A percentile compares a stretch with the other conserved stretches of the same genome.
Evolutionary conservation across 92 coral and sea anemone species (phyloP).

Genomic region (Siderastrea siderea): DNA sequence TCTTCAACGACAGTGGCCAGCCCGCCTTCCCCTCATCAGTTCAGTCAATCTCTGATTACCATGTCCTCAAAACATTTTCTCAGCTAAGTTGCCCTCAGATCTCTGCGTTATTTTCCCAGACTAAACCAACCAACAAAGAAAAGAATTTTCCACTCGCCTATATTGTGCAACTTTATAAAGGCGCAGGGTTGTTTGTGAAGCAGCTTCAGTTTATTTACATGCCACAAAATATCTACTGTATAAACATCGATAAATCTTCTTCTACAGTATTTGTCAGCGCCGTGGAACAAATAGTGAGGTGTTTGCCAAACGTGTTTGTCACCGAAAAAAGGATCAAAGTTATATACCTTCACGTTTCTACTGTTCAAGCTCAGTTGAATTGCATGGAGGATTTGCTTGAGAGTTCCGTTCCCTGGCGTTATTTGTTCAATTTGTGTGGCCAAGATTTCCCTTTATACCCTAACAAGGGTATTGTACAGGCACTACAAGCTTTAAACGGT

Average conservation of each 20-base stretch:
- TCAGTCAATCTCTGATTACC: constrained; percentile 5
- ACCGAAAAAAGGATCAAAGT: constrained; percentile 56
- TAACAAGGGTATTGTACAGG: constrained; percentile 32
- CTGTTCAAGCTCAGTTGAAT: constrained; percentile 65
- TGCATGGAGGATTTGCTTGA: constrained; percentile 73
- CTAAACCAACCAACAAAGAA: constrained; percentile 40
- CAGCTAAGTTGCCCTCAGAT: constrained; percentile 11
- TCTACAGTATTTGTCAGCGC: constrained; percentile 43
- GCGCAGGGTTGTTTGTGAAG: constrained; percentile 70
- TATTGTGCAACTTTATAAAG: constrained; percentile 65
- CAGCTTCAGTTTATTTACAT: constrained; percentile 72
- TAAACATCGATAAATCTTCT: constrained; percentile 75
- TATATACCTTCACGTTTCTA: constrained; percentile 59
- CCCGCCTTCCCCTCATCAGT: neutral
- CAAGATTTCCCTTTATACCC: constrained; percentile 50
- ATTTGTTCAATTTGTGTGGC: constrained; percentile 75
- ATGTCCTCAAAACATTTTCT: constrained; percentile 13
- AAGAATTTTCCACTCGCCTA: constrained; percentile 68
- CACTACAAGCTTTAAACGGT: constrained; percentile 33
- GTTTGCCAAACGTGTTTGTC: constrained; percentile 76
- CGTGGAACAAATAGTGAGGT: constrained; percentile 51
- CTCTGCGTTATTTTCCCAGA: neutral
- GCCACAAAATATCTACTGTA: constrained; percentile 83
- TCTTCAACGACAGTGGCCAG: neutral
- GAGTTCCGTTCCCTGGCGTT: constrained; percentile 68